Evolutionary conservation across 2,113 vertebrate species (phyloP).

Genomic region (Pandion haliaetus): DNA sequence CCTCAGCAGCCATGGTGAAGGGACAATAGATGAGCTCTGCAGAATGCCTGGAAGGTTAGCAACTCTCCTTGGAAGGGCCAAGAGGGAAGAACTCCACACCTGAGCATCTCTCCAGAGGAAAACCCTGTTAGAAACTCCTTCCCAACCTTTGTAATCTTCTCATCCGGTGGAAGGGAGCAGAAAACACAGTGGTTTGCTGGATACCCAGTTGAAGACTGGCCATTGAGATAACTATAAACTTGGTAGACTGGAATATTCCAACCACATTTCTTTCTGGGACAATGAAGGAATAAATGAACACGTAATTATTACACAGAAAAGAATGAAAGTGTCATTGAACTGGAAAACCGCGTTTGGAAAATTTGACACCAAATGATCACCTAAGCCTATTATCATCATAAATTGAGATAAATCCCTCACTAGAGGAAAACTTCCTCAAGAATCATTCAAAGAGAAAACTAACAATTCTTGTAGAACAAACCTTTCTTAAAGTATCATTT

Average conservation of each 20-base stretch:
- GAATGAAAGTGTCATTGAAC: background rate
- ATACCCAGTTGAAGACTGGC: background rate
- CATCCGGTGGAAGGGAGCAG: background rate
- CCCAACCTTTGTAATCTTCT: background rate
- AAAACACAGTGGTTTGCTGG: background rate
- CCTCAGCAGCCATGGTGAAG: background rate
- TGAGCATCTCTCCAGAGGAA: background rate
- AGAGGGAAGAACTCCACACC: background rate
- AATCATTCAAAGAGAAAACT: conserved; percentile 1
- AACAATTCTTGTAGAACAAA: background rate
- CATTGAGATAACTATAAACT: background rate
- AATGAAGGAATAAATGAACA: background rate
- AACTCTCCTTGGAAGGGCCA: background rate
- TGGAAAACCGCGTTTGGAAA: background rate
- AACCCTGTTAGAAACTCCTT: background rate
- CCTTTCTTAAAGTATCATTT: background rate
- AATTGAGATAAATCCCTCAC: conserved; percentile 1
- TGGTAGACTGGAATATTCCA: background rate
- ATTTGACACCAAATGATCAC: background rate
- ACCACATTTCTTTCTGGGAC: background rate
- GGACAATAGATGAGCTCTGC: conserved; percentile 2
- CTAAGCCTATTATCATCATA: conserved; percentile 10
- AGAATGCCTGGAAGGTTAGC: conserved; percentile 4
- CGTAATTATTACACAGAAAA: background rate
- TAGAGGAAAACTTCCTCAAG: background rate